These are phyloP conservation scores for Patella depressa DNA, from an alignment of 2,888 invertebrate species.

Conservation along the genomic window DNA sequence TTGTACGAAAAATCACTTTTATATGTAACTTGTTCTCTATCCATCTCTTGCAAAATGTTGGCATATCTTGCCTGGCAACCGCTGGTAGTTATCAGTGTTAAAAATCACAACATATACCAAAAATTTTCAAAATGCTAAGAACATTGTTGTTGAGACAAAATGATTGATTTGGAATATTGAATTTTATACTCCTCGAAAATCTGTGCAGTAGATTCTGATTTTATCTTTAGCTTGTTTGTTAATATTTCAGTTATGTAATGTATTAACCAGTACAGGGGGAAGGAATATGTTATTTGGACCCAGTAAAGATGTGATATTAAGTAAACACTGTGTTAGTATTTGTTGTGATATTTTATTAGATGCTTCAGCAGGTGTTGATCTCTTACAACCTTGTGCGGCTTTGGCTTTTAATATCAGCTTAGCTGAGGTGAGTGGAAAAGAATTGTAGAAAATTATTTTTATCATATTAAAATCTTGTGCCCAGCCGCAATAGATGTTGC, in stretches of 20 bases:
- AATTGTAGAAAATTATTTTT: no score
- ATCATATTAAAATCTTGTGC: neutral
- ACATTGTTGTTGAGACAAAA: no score
- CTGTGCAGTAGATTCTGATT: no score
- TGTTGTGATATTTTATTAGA: constrained; percentile 22
- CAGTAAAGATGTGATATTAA: constrained; percentile 15
- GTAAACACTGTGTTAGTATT: constrained; percentile 31
- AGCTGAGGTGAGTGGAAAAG: constrained; percentile 27
- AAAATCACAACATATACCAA: no score
- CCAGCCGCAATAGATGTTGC: neutral
- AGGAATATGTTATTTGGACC: constrained; percentile 5
- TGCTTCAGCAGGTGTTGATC: constrained; percentile 4
- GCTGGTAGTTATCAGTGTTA: no score
- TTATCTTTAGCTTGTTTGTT: neutral
- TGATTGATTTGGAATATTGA: no score
- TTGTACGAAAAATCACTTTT: no score
- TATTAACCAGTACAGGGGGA: neutral
- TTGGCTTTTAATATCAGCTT: constrained; percentile 43
- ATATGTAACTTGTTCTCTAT: no score
- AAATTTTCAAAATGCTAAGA: no score
- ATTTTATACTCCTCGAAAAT: no score
- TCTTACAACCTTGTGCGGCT: constrained; percentile 28
- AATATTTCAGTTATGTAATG: neutral
- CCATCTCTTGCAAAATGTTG: no score
- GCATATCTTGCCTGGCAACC: no score